Percentiles rank a stretch among this genome's conserved stretches.
phyloP scores from a whole-genome alignment of 2,888 invertebrate genomes.

The Philonicus albiceps region DNA sequence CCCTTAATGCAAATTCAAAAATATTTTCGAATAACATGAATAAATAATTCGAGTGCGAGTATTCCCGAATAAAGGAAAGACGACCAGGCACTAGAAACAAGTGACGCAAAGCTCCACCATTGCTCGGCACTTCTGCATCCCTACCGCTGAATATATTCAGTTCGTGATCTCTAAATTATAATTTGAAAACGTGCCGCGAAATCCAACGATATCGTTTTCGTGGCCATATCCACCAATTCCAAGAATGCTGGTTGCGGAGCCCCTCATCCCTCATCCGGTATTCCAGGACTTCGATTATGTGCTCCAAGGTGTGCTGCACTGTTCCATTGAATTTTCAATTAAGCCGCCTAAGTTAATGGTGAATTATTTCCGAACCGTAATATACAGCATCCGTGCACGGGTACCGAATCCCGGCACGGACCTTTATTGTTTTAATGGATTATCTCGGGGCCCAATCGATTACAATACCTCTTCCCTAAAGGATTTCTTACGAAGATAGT shows the following conservation, averaged over 20 bases:
- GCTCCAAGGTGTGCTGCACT: slow-evolving; percentile 14
- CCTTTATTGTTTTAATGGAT: slow-evolving; percentile 26
- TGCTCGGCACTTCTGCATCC: not conserved
- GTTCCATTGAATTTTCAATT: slow-evolving; percentile 43
- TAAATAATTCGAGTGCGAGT: slow-evolving; percentile 32
- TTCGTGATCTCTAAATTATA: slow-evolving; percentile 45
- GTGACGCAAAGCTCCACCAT: not conserved
- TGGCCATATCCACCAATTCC: slow-evolving; percentile 13
- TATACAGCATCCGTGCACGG: not conserved
- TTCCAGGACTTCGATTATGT: slow-evolving; percentile 39
- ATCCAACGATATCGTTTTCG: slow-evolving; percentile 38
- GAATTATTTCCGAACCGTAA: slow-evolving; percentile 26
- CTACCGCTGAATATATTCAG: slow-evolving; percentile 35
- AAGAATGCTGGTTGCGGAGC: slow-evolving; percentile 21
- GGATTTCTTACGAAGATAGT: not conserved
- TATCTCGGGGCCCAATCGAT: not conserved
- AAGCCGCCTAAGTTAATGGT: slow-evolving; percentile 40
- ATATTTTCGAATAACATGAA: slow-evolving; percentile 41
- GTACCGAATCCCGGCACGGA: not conserved
- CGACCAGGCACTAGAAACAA: not conserved
- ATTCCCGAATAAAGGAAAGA: slow-evolving; percentile 4
- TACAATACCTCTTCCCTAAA: not conserved
- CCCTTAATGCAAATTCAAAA: slow-evolving; percentile 30
- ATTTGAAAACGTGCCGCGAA: slow-evolving; percentile 46
- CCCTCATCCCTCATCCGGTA: slow-evolving; percentile 17